Evolutionary conservation across 2,888 invertebrate genomes (phyloP), one percentile per base, ranked within the genome.

Genomic region (Acleris literana): DNA sequence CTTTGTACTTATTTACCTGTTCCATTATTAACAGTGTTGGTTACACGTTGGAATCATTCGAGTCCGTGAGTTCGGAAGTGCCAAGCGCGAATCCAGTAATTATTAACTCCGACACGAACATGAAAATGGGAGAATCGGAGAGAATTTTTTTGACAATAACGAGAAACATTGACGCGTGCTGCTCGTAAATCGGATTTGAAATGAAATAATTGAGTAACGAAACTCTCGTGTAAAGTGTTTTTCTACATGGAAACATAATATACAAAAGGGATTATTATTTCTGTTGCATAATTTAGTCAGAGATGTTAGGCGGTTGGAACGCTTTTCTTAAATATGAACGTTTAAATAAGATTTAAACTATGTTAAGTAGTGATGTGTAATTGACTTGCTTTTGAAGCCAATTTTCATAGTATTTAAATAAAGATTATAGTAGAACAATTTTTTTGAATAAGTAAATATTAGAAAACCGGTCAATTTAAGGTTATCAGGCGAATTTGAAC

Each of bases 221-320:
- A 79, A 81, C 76, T 76, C 76, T 76, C 79, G 71, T 71, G 71
- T 69, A 76, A 76, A 78, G 74, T 77, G 76, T 72, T 85, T 84
- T 79, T 85, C 87, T 87, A 85, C 83, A 85, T 85, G 84, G 84
- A 16, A 46, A 53, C 83, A 84, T 86, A 84, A 83, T 84, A 83
- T 82, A 80, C 82, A 84, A 63, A 55, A 56, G 33, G 55, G 39
- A 43, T 49, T 51, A 56, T 79, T n/a, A n/a, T 78, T 78, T 79
- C 74, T 78, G 76, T 78, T 88, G 86, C 90, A 90, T 90, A 86
- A 89, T 88, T 90, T 89, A 88, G 83, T 79, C 77, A 72, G 80
- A 77, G 85, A 83, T 85, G 84, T 84, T 84, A 39, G 80, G 56
- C 53, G 7, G 2, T 53, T 29, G 58, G 46, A 17, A 29, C 25